Percentiles rank a stretch among this genome's conserved stretches.
phyloP scores from a whole-genome alignment of 1,140 invertebrate genomes.

The Euura saliciscinereae region DNA sequence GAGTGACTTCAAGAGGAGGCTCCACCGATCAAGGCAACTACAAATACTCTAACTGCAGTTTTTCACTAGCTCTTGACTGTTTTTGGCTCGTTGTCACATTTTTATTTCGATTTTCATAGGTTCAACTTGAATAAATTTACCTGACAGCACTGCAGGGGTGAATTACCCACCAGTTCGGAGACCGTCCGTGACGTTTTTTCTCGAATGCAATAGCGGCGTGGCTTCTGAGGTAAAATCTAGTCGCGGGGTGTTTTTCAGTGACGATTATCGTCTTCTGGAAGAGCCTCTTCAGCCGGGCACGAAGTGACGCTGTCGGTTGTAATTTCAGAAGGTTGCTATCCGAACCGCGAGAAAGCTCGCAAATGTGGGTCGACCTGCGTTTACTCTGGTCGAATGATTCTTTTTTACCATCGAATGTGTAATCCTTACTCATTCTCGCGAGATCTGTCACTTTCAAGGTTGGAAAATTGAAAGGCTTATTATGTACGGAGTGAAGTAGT shows the following conservation, averaged over 20 bases:
- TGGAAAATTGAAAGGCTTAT: no score
- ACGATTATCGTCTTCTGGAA: conserved; percentile 44
- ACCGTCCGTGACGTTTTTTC: conserved; percentile 40
- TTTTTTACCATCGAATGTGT: background rate
- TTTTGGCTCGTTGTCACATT: no score
- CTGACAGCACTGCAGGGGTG: conserved; percentile 45
- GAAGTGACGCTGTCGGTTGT: conserved; percentile 39
- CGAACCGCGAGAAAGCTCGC: conserved; percentile 36
- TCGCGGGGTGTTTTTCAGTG: conserved; percentile 36
- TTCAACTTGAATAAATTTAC: conserved; percentile 15
- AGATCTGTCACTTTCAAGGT: background rate
- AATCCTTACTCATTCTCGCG: background rate
- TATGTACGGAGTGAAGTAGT: no score
- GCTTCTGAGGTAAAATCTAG: conserved; percentile 38
- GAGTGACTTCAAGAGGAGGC: no score
- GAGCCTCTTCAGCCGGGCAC: conserved; percentile 30
- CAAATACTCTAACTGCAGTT: no score
- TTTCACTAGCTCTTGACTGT: no score
- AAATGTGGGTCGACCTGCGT: conserved; percentile 29
- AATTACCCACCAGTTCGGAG: conserved; percentile 43
- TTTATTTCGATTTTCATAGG: no score
- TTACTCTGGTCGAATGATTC: background rate
- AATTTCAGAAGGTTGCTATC: conserved; percentile 42
- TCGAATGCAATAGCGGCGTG: conserved; percentile 41
- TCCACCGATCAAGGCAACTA: no score